Evolutionary conservation across 2,113 vertebrate genomes (phyloP).

Genomic region (Coreoperca whiteheadi): DNA sequence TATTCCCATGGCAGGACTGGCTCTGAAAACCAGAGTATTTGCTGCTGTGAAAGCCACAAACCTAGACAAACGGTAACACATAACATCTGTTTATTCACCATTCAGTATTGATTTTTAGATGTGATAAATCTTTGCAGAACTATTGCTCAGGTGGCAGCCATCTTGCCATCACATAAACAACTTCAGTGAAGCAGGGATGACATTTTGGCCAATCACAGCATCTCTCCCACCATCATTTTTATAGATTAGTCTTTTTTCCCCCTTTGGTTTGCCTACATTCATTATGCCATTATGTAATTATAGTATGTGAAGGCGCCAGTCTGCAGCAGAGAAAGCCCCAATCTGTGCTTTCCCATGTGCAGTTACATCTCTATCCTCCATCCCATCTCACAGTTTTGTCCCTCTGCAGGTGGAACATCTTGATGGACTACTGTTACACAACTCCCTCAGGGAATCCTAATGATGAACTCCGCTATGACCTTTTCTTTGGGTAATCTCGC

Average conservation of each 20-base stretch:
- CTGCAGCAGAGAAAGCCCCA: conserved; percentile 58
- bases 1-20: conserved; percentile 91
- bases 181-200: neutral
- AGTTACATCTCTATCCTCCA: conserved; percentile 68
- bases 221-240: conserved; percentile 42
- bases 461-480: conserved; percentile 94
- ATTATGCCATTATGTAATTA: conserved; percentile 70
- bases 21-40: conserved; percentile 98
- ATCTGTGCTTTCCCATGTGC: conserved; percentile 64
- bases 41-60: conserved; percentile 96
- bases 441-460: conserved; percentile 97
- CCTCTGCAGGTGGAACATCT: conserved; percentile 92
- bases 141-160: neutral
- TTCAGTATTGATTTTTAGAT: neutral
- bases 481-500: conserved; percentile 92
- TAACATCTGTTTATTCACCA: neutral
- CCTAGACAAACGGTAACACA: conserved; percentile 92
- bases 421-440: conserved; percentile 99
- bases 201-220: conserved; percentile 10
- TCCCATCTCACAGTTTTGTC: conserved; percentile 70
- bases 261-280: conserved; percentile 47
- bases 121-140: neutral
- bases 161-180: neutral
- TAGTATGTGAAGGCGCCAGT: conserved; percentile 73
- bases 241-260: conserved; percentile 28